Evolutionary conservation across 2,113 vertebrate genomes (phyloP).

Genomic region (Erythrocercus mccallii): DNA sequence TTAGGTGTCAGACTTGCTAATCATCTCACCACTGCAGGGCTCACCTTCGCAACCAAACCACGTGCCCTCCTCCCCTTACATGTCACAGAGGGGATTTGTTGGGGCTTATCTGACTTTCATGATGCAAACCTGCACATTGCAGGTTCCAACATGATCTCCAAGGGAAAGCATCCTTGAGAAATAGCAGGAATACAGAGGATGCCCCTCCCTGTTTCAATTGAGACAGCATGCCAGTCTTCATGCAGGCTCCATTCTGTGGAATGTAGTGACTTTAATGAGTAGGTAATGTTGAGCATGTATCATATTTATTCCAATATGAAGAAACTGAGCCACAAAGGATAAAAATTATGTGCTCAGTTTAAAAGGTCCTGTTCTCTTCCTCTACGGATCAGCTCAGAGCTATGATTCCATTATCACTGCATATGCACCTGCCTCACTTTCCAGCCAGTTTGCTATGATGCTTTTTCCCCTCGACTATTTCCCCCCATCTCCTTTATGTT

Average conservation of each 20-base stretch:
- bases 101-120: background rate
- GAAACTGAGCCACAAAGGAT: background rate
- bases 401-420: background rate
- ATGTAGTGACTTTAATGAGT: background rate
- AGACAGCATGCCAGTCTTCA: background rate
- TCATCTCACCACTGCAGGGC: background rate
- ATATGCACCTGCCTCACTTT: background rate
- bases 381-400: background rate
- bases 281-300: background rate
- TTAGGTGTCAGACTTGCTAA: background rate
- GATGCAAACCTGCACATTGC: background rate
- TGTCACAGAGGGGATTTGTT: background rate
- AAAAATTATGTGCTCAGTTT: background rate
- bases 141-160: background rate
- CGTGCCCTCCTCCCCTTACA: background rate
- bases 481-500: background rate
- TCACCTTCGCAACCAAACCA: background rate
- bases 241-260: background rate
- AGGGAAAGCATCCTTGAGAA: background rate
- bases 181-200: background rate
- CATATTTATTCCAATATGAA: background rate
- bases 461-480: background rate
- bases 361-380: background rate
- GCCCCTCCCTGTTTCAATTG: accelerated
- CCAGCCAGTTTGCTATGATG: background rate